Evolutionary conservation across 2,113 vertebrate genomes (phyloP).

Genomic region (Amphiprion percula): DNA sequence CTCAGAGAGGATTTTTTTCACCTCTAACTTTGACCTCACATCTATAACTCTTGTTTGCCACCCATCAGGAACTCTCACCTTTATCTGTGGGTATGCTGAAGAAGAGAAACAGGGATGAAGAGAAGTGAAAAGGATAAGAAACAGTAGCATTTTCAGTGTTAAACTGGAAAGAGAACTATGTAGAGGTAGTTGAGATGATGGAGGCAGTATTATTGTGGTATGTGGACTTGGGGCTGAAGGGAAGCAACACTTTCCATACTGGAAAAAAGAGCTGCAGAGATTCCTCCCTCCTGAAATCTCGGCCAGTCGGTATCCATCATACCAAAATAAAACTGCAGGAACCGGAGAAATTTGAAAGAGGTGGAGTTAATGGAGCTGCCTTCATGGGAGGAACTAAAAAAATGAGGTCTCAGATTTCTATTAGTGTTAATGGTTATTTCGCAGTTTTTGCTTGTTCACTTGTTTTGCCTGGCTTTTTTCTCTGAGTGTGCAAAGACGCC

Average conservation of each 20-base stretch:
- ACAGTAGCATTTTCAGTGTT: neutral
- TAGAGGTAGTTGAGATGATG: constrained; percentile 41
- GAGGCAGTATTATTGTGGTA: constrained; percentile 54
- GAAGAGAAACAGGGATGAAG: neutral
- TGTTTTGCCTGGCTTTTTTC: constrained; percentile 4
- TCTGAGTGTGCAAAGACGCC: neutral
- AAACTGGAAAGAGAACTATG: neutral
- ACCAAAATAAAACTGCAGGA: constrained; percentile 64
- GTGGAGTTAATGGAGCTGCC: constrained; percentile 36
- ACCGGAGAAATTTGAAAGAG: constrained; percentile 49
- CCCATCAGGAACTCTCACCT: constrained; percentile 28
- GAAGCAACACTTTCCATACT: constrained; percentile 76
- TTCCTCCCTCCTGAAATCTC: constrained; percentile 50
- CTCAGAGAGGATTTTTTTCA: constrained; percentile 14
- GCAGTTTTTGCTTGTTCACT: constrained; percentile 1
- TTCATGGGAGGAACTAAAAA: constrained; percentile 45
- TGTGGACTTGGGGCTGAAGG: constrained; percentile 52
- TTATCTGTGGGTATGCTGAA: neutral
- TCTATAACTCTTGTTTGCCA: constrained; percentile 53
- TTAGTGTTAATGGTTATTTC: constrained; percentile 44
- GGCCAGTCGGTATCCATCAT: constrained; percentile 52
- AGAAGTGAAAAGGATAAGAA: neutral
- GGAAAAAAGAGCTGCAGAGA: constrained; percentile 37
- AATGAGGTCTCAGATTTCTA: constrained; percentile 56
- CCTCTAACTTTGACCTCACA: constrained; percentile 59